Base-by-base conservation (phyloP, 2,113 vertebrate genomes). In the Menura novaehollandiae region DNA sequence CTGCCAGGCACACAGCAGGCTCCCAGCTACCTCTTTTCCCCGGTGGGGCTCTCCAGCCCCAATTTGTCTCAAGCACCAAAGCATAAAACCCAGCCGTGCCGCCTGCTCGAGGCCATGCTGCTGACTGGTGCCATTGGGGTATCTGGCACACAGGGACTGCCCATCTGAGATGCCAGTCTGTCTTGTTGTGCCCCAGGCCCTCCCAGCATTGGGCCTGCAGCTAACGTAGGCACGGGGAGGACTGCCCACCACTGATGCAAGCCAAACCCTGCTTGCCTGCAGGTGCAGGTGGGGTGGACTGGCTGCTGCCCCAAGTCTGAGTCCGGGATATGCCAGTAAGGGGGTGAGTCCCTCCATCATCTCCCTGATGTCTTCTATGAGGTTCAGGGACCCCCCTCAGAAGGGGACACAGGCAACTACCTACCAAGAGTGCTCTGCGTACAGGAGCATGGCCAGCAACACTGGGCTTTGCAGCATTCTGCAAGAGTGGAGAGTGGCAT, bases 181-280 rank as follows among this genome's bases (percentile, higher is more conserved):
- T 41, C 19, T 28, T 6, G 0, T 4, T 43, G 39, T 17, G 32
- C 15, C 37, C n/a, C 3, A 6, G 3, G 11, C 20, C 15, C 9
- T 37, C 27, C 39, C 18, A 4, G 33, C 18, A 1, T 1, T 4
- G 15, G 66, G 60, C 24, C 46, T 33, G 21, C 18, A 58, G 47
- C 33, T 62, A 39, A 11, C 0, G 0, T 7, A 15, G 43, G 30
- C 13, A 1, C 0, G 1, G 7, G 6, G 32, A 52, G 37, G 21
- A 3, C 21, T 4, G 13, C 20, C 44, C 30, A 8, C 30, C 52
- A 2, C 22, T 2, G 5, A 3, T 30, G 37, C 37, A 52, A 8
- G 17, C 19, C 28, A 47, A 23, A 8, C 37, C 11, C 15, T 6
- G 4, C 11, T 19, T 18, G 23, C 47, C 37, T 27, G n/a, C 14